Base-by-base conservation (phyloP, 2,888 invertebrate genomes). In the Ophonus ardosiacus region DNA sequence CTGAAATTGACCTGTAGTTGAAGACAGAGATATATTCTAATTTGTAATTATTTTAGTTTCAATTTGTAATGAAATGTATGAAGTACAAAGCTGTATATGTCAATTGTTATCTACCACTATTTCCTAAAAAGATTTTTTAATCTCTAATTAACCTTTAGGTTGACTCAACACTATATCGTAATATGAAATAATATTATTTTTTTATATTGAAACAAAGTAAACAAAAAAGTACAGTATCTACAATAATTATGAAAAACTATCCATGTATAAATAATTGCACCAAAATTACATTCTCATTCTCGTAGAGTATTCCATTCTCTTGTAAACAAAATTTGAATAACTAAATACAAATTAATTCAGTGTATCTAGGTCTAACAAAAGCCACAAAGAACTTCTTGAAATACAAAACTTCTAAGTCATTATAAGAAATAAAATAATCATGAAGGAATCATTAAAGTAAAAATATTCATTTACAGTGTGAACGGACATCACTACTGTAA, bases 321-420 rank as follows among this genome's bases (percentile, higher is more conserved):
- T 31, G 21, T 21, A 61, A 61, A 61, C 61, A 61, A 61, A 61
- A 17, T 61, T 24, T 61, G 61, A 61, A 61, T 61, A 10, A 18
- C 18, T 61, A 61, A 61, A 61, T 17, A 61, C 61, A 61, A 61
- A 61, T 61, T 61, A 61, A 65, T 65, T 65, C 31, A 65, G 65
- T 31, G 24, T 38, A 31, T 63, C 21, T 63, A n/a, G 38, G 13
- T 61, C 61, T 17, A 5, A 61, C 61, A 18, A 18, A 61, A 61
- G 18, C 0, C 10, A 61, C 61, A 61, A 61, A 61, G 31, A 65
- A 65, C 31, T 31, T 65, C 24, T 65, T 65, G 24, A 65, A 65
- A 31, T 65, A 65, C 61, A 61, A 61, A 61, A 61, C 61, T 18
- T 61, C 65, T 24, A 65, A 63, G 65, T 65, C 65, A 65, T 65